Evolutionary conservation across 2,797 vertebrate genomes (phyloP).

Genomic region (Neomorphus geoffroyi): DNA sequence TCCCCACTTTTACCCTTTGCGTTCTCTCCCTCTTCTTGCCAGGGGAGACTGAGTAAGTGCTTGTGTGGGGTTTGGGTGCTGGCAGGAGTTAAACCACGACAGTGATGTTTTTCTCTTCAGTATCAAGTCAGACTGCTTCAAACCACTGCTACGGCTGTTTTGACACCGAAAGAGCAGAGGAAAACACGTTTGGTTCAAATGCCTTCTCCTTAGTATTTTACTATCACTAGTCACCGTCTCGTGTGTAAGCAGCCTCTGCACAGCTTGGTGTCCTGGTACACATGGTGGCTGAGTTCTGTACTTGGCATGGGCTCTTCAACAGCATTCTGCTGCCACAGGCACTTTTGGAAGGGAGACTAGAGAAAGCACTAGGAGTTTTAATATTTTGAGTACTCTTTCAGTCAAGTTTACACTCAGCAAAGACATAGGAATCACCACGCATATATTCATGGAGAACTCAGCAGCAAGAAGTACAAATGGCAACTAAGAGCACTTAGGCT

Average conservation of each 20-base stretch:
- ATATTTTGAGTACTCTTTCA: neutral
- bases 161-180: neutral
- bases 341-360: neutral
- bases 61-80: too few species aligned
- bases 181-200: neutral
- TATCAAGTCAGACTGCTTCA: neutral
- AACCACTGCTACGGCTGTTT: neutral
- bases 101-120: neutral
- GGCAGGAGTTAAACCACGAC: too few species aligned
- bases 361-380: neutral
- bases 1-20: too few species aligned
- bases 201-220: neutral
- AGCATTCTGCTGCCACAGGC: neutral
- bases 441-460: neutral
- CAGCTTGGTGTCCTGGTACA: neutral
- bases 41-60: too few species aligned
- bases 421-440: neutral
- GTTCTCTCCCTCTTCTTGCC: too few species aligned
- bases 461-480: neutral
- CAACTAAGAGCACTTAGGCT: neutral
- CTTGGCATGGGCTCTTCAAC: neutral
- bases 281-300: neutral
- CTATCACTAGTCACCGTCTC: neutral
- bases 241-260: neutral
- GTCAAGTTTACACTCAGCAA: neutral